A percentile compares a stretch with the other conserved stretches of the same genome.
Evolutionary conservation across 2,888 invertebrate species (phyloP).

Genomic region (Spilarctia lutea): DNA sequence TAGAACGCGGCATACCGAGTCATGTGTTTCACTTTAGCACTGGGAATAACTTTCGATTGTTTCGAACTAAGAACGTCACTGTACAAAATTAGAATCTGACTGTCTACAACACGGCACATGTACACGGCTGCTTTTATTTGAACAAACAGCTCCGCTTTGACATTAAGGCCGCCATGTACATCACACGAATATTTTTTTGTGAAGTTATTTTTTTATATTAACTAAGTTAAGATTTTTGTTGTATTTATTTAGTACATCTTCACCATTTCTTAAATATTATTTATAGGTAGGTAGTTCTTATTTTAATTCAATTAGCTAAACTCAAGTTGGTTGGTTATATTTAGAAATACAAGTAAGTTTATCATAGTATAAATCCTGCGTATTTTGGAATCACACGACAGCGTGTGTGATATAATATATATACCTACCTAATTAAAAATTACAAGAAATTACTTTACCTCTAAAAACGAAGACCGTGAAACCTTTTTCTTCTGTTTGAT

Average conservation of each 20-base stretch:
- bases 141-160: conserved; percentile 31
- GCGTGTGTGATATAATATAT: too few species aligned
- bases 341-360: too few species aligned
- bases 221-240: neutral
- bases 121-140: conserved; percentile 54
- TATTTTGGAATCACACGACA: too few species aligned
- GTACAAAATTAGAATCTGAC: conserved; percentile 78
- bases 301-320: neutral
- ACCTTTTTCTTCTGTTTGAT: conserved; percentile 8
- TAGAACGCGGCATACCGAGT: conserved; percentile 75
- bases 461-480: conserved; percentile 1
- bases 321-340: neutral
- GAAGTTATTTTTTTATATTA: conserved; percentile 6
- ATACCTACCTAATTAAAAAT: too few species aligned
- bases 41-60: conserved; percentile 84
- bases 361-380: too few species aligned
- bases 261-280: too few species aligned
- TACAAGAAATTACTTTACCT: too few species aligned
- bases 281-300: neutral
- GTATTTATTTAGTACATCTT: too few species aligned
- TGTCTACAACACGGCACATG: conserved; percentile 63
- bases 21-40: conserved; percentile 76
- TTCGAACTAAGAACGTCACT: conserved; percentile 77
- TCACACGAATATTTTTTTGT: conserved; percentile 16
- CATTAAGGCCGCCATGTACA: conserved; percentile 31